phyloP scores from a whole-genome alignment of 1,140 invertebrate species.

The Theocolax elegans region DNA sequence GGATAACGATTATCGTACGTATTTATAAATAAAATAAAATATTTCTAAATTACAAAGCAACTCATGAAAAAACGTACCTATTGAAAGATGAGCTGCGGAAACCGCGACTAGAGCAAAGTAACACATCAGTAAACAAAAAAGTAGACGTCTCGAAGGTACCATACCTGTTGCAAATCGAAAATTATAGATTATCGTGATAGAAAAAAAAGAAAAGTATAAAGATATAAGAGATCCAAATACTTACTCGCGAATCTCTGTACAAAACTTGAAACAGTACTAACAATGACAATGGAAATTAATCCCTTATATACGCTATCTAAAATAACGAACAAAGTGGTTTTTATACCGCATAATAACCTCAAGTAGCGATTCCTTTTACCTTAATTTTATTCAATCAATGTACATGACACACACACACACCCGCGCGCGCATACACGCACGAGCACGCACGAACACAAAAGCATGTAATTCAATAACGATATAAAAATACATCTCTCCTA shows the following conservation, averaged over 20 bases:
- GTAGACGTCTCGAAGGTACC: neutral
- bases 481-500: too few species aligned
- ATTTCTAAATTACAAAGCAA: too few species aligned
- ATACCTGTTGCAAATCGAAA: slow-evolving; percentile 7
- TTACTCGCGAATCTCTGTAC: slow-evolving; percentile 1
- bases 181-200: neutral
- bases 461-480: too few species aligned
- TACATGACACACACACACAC: too few species aligned
- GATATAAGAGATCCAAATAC: neutral
- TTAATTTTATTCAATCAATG: slow-evolving; percentile 29
- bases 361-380: slow-evolving; percentile 21
- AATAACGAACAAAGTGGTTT: neutral
- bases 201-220: neutral
- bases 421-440: too few species aligned
- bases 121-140: slow-evolving; percentile 13
- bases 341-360: slow-evolving; percentile 15
- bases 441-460: too few species aligned
- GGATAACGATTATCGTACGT: too few species aligned
- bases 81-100: slow-evolving; percentile 20
- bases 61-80: slow-evolving; percentile 24
- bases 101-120: slow-evolving; percentile 7
- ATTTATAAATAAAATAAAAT: too few species aligned
- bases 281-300: neutral
- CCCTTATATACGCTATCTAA: slow-evolving; percentile 26
- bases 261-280: slow-evolving; percentile 1